Conservation (phyloP, 2,797 vertebrate species). For the Apogon talboti region DNA sequence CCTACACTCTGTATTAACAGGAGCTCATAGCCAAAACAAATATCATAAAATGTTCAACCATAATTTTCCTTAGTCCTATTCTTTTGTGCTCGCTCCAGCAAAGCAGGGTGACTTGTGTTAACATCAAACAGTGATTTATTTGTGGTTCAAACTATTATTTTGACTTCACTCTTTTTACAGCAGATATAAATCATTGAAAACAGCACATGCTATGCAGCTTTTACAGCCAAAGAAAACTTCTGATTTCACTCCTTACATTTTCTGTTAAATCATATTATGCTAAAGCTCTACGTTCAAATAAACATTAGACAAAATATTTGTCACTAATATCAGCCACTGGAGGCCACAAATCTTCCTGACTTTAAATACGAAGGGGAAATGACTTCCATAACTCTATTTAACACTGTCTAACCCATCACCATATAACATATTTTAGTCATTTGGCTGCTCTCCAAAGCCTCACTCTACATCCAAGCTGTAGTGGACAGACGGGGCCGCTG, state of each 20-base stretch:
- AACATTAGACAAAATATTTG: constrained; percentile 20
- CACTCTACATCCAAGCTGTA: constrained; percentile 16
- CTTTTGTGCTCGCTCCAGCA: neutral
- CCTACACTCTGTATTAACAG: neutral
- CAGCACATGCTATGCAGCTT: neutral
- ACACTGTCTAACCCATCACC: constrained; percentile 23
- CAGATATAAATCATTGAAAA: constrained; percentile 13
- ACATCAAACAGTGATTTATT: constrained; percentile 4
- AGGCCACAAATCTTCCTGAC: constrained; percentile 18
- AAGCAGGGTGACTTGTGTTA: neutral
- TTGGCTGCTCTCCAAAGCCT: constrained; percentile 37
- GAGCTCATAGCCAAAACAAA: constrained; percentile 9
- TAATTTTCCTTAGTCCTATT: constrained; percentile 13
- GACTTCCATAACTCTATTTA: constrained; percentile 15
- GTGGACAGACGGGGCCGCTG: neutral
- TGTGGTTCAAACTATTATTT: constrained; percentile 1
- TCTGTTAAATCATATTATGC: neutral
- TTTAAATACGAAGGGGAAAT: constrained; percentile 26
- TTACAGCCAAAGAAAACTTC: constrained; percentile 5
- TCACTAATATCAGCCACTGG: constrained; percentile 3
- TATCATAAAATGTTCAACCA: constrained; percentile 7
- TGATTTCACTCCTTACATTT: neutral
- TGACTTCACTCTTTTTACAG: neutral
- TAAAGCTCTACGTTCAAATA: constrained; percentile 12
- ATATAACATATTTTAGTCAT: constrained; percentile 30